Evolutionary conservation across 2,113 vertebrate species (phyloP), one percentile per base, ranked within the genome.

Genomic region (Ammodytes marinus): DNA sequence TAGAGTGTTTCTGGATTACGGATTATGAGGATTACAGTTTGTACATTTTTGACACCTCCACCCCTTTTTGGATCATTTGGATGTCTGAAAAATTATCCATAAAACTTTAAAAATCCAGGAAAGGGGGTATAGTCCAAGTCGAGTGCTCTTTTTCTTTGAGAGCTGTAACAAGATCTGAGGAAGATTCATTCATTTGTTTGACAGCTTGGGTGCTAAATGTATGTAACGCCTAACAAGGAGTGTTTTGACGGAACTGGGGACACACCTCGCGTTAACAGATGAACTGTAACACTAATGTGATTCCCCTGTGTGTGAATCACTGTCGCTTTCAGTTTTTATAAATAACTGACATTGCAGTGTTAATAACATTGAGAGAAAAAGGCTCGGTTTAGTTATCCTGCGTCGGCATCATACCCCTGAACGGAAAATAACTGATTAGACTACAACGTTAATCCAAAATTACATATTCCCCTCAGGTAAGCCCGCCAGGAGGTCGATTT

Each of bases 401-500:
- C 27, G 27, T 27, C 27, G 27, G 27, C 27, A 27, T 27, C 27
- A 27, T 27, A 27, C 27, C 27, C 27, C 27, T 53, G 12, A 69
- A 39, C 3, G 53, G 68, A 77, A 0, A 5, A 57, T 39, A 73
- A 49, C 37, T 55, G 13, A 85, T 79, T 80, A 80, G 40, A 58
- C 40, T 14, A 7, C 7, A 4, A 60, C n/a, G 27, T 10, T 75
- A 68, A 76, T 79, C 67, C 55, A 70, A 67, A 85, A 74, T 86
- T 81, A 76, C 46, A 64, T 27, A 91, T 83, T 87, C 82, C 72
- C 15, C 71, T 85, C 84, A 85, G 79, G 74, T 79, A 53, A 59
- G 14, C 80, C 66, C 74, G 66, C 60, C 81, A 70, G 75, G 65
- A 86, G 73, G 68, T 73, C 27, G 17, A 52, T 83, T 74, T 59